Conservation (phyloP, 2,888 invertebrate genomes). For the Geophilus truncorum region DNA sequence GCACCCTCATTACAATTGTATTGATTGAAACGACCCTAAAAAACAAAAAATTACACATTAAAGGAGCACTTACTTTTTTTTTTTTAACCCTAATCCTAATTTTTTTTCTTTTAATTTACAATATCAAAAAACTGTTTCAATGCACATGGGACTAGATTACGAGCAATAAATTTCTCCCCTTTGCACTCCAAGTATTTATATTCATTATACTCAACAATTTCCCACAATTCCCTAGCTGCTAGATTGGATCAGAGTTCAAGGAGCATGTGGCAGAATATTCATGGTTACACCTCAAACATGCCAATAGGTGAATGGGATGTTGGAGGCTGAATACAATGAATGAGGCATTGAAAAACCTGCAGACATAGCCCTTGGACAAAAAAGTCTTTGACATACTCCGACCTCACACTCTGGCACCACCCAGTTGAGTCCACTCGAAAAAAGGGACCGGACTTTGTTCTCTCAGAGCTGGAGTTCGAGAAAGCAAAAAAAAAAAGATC, state of each 20-base stretch:
- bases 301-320: slow-evolving; percentile 8
- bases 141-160: neutral
- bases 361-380: neutral
- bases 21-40: neutral
- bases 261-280: neutral
- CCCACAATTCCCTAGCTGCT: neutral
- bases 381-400: neutral
- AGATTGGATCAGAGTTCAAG: neutral
- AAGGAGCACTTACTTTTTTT: too few relatives aligned
- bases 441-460: neutral
- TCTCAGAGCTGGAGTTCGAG: neutral
- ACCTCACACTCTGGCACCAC: neutral
- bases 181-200: neutral
- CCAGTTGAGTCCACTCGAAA: neutral
- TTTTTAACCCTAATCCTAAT: too few relatives aligned
- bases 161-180: neutral
- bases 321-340: neutral
- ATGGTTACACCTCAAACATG: slow-evolving; percentile 12
- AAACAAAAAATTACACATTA: too few relatives aligned
- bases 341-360: neutral
- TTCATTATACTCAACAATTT: neutral
- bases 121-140: neutral
- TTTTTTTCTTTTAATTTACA: too few relatives aligned
- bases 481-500: neutral
- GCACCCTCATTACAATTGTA: neutral